Evolutionary conservation across 2,113 vertebrate species (phyloP), one percentile per base, ranked within the genome.

Genomic region (Chaetodon auriga): DNA sequence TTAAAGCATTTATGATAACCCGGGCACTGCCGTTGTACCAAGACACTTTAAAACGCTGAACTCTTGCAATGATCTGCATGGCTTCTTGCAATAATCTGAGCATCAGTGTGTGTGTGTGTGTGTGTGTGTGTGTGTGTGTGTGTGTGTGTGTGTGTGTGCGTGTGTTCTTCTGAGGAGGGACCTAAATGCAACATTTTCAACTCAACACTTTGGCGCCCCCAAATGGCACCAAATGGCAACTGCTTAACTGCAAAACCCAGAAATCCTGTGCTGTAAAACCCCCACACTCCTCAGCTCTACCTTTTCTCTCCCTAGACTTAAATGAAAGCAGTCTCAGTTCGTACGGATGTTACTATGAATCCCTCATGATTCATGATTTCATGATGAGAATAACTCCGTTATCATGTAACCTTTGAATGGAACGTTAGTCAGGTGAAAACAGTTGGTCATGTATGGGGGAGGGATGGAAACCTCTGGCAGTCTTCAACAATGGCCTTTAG

Each of bases 141-240:
- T 60, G 13, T 60, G 19, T 63, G 18, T 43, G 36, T 61, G 4
- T 7, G 11, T 58, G 11, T 30, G 23, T 58, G 25, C 30, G 13
- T 60, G 19, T 63, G 18, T 43, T 61, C 3, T 61, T 36, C 35
- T 36, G 25, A 19, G 4, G 15, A 35, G 25, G 57, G 25, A 35
- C 13, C 23, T 25, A 38, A 38, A n/a, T 57, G 7, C 51, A 41
- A 19, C 36, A 43, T 45, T 60, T 68, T 38, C 18, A 65, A 23
- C 60, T 53, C 43, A 71, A 51, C 45, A n/a, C 81, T 60, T 60
- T 83, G 74, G 68, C 81, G 51, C 81, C 81, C 19, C 68, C 75
- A 72, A 12, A 65, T 65, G 81, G 68, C 7, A 13, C 0, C 3
- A 72, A 0, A 46, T 6, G 8, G 74, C 12, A 30, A 68, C 57